Evolutionary conservation across 2,113 vertebrate species (phyloP).

Genomic region (Rhombomys opimus): DNA sequence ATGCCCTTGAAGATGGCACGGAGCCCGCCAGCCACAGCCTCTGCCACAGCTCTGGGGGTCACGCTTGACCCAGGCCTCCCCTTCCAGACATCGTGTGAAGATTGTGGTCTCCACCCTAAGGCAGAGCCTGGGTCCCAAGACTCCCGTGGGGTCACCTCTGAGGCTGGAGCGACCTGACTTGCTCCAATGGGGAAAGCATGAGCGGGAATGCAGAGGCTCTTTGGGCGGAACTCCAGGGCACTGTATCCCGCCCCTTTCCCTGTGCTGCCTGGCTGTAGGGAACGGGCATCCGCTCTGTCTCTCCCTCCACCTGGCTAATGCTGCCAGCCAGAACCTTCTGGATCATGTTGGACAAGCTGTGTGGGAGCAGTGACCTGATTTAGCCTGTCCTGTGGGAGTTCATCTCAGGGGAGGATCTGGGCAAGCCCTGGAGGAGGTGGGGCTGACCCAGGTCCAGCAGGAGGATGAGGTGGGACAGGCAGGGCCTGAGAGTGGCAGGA

Average conservation of each 20-base stretch:
- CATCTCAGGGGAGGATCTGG: background rate
- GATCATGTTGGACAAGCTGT: background rate
- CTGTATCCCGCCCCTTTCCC: too few species aligned
- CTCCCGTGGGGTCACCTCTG: background rate
- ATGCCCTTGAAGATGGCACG: background rate
- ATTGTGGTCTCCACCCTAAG: background rate
- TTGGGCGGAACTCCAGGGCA: rapidly evolving
- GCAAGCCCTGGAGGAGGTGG: background rate
- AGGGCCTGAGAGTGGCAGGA: background rate
- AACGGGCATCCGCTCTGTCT: too few species aligned
- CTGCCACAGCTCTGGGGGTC: background rate
- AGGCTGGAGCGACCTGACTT: background rate
- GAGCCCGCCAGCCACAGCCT: rapidly evolving
- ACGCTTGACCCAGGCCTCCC: background rate
- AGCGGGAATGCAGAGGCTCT: background rate
- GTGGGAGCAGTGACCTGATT: background rate
- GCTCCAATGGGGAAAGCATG: background rate
- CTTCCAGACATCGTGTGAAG: background rate
- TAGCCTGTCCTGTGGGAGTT: background rate
- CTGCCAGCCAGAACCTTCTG: background rate
- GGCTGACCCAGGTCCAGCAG: background rate
- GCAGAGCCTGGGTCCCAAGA: background rate
- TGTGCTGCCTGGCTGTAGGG: rapidly evolving
- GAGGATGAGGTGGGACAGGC: background rate
- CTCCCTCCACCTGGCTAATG: background rate